These are phyloP conservation scores for Thalassophryne amazonica DNA, from an alignment of 2,797 vertebrate species.

Conservation along the genomic window DNA sequence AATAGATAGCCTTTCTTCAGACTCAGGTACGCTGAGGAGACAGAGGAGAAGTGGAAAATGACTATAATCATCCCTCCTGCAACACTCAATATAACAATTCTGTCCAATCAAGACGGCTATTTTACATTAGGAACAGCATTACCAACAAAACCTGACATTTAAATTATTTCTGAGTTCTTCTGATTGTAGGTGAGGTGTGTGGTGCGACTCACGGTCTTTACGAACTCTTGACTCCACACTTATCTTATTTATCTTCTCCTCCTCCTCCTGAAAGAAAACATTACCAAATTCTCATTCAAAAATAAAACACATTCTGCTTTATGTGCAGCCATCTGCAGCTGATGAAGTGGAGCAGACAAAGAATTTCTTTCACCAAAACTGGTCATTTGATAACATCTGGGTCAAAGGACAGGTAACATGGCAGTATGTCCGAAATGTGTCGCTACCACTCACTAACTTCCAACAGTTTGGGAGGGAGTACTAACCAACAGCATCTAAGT, in stretches of 20 bases:
- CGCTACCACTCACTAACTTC: too few species aligned
- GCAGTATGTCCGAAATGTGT: too few species aligned
- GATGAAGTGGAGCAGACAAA: not conserved
- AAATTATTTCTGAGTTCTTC: not conserved
- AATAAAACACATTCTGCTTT: not conserved
- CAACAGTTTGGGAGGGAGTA: too few species aligned
- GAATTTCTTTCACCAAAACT: too few species aligned
- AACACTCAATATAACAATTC: too few species aligned
- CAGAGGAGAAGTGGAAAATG: not conserved
- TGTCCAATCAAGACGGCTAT: too few species aligned
- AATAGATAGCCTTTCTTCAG: conserved; percentile 91
- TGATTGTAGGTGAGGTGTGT: not conserved
- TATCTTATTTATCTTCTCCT: conserved; percentile 86
- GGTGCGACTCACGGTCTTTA: conserved; percentile 88
- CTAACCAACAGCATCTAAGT: too few species aligned
- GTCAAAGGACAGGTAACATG: too few species aligned
- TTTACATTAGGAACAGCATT: not conserved
- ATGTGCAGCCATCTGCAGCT: not conserved
- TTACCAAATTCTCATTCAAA: not conserved
- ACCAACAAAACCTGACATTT: not conserved
- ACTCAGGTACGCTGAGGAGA: conserved; percentile 68
- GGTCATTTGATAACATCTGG: too few species aligned
- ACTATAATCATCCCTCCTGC: not conserved
- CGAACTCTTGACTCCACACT: conserved; percentile 86
- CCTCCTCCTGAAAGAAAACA: conserved; percentile 80